Conservation (phyloP, 2,797 vertebrate species). For the Naso thynnoides region DNA sequence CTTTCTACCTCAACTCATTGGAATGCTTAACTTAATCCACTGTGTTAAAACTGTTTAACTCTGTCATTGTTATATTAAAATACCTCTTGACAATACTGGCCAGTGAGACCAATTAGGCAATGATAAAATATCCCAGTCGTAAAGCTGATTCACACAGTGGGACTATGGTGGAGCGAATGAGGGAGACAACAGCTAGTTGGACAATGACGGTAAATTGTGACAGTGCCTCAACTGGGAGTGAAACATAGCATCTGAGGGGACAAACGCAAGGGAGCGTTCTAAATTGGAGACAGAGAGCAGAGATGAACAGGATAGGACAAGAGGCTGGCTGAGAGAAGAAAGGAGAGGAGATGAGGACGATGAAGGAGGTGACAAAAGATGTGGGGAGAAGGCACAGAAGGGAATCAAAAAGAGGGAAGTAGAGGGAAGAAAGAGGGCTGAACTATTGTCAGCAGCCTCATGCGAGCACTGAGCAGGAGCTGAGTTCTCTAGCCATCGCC, state of each 20-base stretch:
- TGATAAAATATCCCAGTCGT: constrained; percentile 45
- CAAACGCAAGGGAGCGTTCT: constrained; percentile 18
- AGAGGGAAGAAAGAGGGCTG: constrained; percentile 5
- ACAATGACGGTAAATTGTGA: constrained; percentile 72
- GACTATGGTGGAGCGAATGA: constrained; percentile 21
- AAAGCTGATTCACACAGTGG: constrained; percentile 51
- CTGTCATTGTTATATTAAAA: constrained; percentile 37
- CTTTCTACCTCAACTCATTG: not conserved
- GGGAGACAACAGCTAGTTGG: constrained; percentile 35
- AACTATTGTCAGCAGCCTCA: constrained; percentile 44
- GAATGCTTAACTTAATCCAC: not conserved
- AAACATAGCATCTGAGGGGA: constrained; percentile 57
- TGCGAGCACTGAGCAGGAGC: constrained; percentile 44
- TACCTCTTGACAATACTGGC: constrained; percentile 32
- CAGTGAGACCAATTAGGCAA: not conserved
- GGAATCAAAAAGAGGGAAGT: constrained; percentile 9
- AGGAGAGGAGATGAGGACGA: constrained; percentile 18
- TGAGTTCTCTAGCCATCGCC: constrained; percentile 44
- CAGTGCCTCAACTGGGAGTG: constrained; percentile 31
- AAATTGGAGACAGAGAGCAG: constrained; percentile 13
- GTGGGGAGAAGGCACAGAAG: constrained; percentile 8
- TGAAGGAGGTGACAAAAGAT: constrained; percentile 18
- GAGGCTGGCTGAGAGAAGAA: constrained; percentile 22
- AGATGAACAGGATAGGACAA: constrained; percentile 9
- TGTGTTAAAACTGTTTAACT: constrained; percentile 10